Evolutionary conservation across 2,888 invertebrate species (phyloP), one percentile per base, ranked within the genome.

Genomic region (Epirrita christyi): DNA sequence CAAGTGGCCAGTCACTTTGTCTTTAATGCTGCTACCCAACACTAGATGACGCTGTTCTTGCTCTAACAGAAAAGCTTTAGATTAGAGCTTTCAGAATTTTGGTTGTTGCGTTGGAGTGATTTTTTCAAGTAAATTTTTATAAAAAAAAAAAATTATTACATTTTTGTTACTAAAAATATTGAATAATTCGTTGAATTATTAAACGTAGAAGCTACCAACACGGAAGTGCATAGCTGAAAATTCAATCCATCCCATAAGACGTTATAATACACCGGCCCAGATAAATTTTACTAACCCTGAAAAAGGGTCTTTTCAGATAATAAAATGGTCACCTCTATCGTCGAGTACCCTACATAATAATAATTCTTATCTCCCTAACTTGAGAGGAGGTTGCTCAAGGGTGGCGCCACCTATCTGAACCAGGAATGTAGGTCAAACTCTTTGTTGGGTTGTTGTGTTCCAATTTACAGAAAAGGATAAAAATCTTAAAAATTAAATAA

Each of bases 21-120:
- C 9, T 36, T 9, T 27, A 32, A 42, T 52, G 45, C 42, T 6
- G 77, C 84, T 74, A 75, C 77, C 67, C 79, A 68, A 41, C 73
- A 68, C 74, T 61, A 88, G 89, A 81, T 86, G 86, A 75, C 82
- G 75, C 48, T 67, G 41, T 36, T 36, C 3, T 11, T 4, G 3
- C 36, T n/a, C 6, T 11, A 11, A 6, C 36, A 36, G n/a, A n/a
- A n/a, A n/a, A 36, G 32, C 8, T 32, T 32, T 7, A 36, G n/a
- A n/a, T n/a, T n/a, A n/a, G n/a, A 36, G n/a, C 36, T 36, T 36
- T 36, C 6, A n/a, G 4, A n/a, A 6, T n/a, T 10, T 1, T 34
- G 11, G 36, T 21, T 21, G 4, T 21, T 21, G 4, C 21, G 2
- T 21, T 21, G 4, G 8, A 32, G 32, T 32, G 6, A 32, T 32